Conservation (phyloP, 2,797 vertebrate species). For the Lemur catta region DNA sequence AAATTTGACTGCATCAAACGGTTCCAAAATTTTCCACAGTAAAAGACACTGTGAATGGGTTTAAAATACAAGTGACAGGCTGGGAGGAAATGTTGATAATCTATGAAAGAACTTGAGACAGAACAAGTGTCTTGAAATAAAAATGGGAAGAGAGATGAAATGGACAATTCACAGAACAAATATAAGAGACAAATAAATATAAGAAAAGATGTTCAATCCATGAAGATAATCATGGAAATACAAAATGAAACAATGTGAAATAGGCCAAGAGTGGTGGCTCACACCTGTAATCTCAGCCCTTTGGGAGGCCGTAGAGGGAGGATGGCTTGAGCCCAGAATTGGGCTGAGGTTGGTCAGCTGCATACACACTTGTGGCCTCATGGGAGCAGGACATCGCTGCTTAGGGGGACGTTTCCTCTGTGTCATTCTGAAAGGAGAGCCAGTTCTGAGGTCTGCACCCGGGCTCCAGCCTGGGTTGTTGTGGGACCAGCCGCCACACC, state of each 20-base stretch:
- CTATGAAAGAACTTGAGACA: neutral
- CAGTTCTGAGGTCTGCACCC: neutral
- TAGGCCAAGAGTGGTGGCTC: neutral
- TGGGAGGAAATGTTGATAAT: neutral
- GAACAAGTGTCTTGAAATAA: neutral
- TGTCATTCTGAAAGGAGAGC: neutral
- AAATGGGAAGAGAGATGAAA: neutral
- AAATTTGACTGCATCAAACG: neutral
- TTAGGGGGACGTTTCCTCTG: neutral
- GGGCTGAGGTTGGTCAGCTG: neutral
- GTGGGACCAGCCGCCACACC: too few species aligned
- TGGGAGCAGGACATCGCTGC: too few species aligned
- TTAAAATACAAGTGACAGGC: neutral
- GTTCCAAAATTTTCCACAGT: neutral
- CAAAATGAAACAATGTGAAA: neutral
- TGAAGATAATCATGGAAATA: neutral
- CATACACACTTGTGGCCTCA: too few species aligned
- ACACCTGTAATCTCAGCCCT: neutral
- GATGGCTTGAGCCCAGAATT: neutral
- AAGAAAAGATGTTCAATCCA: neutral
- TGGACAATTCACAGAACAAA: neutral
- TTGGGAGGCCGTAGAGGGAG: neutral
- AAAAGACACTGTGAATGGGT: neutral
- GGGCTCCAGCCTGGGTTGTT: too few species aligned
- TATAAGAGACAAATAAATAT: neutral